Percentiles rank a stretch among this genome's conserved stretches.
Evolutionary conservation across 2,113 vertebrate genomes (phyloP).

Genomic region (Petromus typicus): DNA sequence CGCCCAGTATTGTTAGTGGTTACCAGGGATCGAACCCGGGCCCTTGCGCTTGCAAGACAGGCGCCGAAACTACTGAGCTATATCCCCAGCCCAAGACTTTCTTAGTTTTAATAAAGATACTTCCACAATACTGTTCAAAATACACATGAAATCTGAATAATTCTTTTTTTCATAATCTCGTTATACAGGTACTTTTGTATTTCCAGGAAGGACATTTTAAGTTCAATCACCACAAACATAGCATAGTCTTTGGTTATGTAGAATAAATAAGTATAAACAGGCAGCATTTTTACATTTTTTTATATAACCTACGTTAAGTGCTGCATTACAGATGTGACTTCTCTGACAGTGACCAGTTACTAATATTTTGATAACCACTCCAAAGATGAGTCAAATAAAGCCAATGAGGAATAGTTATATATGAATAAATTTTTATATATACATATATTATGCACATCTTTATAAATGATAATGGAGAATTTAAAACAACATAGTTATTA

Average conservation of each 20-base stretch:
- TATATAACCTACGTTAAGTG: neutral
- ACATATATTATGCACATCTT: neutral
- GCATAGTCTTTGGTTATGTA: constrained; percentile 38
- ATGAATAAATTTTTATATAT: neutral
- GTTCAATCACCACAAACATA: constrained; percentile 51
- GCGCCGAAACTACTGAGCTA: too few relatives aligned
- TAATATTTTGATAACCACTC: neutral
- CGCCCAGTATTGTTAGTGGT: too few relatives aligned
- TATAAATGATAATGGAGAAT: neutral
- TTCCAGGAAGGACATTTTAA: constrained; percentile 21
- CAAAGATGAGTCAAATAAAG: constrained; percentile 40
- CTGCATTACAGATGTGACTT: neutral
- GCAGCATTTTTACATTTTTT: constrained; percentile 13
- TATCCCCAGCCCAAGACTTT: too few relatives aligned
- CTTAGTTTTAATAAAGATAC: constrained; percentile 6
- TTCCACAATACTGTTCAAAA: neutral
- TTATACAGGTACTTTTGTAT: neutral
- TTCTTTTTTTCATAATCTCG: neutral
- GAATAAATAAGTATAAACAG: constrained; percentile 14
- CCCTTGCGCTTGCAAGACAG: too few relatives aligned
- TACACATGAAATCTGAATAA: neutral
- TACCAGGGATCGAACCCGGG: too few relatives aligned
- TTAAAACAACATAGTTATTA: constrained; percentile 53
- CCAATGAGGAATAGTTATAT: constrained; percentile 13
- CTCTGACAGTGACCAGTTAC: constrained; percentile 34